These are phyloP conservation scores for Vollenhovia emeryi DNA, from an alignment of 1,140 invertebrate species.

Conservation along the genomic window DNA sequence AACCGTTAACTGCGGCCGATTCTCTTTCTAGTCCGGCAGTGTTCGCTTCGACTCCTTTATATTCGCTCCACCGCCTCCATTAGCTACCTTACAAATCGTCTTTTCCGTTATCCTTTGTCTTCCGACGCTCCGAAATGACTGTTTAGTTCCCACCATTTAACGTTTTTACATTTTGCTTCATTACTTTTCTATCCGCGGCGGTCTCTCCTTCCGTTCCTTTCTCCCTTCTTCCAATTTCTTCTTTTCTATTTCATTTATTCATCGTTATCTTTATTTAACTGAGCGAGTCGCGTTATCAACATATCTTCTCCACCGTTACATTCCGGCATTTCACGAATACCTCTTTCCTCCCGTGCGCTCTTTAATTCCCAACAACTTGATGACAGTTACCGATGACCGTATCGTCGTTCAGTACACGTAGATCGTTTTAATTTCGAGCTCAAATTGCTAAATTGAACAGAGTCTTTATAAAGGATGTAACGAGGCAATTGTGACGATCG, in stretches of 20 bases:
- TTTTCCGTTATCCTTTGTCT: slow-evolving; percentile 75
- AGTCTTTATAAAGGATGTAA: background rate
- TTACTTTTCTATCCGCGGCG: slow-evolving; percentile 63
- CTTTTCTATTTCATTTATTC: slow-evolving; percentile 4
- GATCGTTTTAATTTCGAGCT: background rate
- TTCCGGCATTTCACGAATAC: background rate
- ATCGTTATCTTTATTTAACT: slow-evolving; percentile 14
- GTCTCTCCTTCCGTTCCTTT: slow-evolving; percentile 8
- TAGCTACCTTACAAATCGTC: slow-evolving; percentile 69
- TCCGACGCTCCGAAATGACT: slow-evolving; percentile 66
- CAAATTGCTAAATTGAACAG: background rate
- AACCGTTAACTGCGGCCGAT: slow-evolving; percentile 69
- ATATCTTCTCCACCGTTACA: slow-evolving; percentile 21
- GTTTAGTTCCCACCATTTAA: slow-evolving; percentile 71
- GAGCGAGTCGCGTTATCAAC: background rate
- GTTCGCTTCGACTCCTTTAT: slow-evolving; percentile 37
- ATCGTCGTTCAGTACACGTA: slow-evolving; percentile 36
- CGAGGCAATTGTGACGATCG: background rate
- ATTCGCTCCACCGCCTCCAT: slow-evolving; percentile 63
- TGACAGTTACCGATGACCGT: background rate
- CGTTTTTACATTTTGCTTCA: slow-evolving; percentile 68
- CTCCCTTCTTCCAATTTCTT: background rate
- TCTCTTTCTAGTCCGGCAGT: slow-evolving; percentile 47
- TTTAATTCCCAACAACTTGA: background rate
- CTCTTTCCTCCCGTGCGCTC: background rate